Conservation (phyloP, 2,113 vertebrate species). For the Regulus satrapa region DNA sequence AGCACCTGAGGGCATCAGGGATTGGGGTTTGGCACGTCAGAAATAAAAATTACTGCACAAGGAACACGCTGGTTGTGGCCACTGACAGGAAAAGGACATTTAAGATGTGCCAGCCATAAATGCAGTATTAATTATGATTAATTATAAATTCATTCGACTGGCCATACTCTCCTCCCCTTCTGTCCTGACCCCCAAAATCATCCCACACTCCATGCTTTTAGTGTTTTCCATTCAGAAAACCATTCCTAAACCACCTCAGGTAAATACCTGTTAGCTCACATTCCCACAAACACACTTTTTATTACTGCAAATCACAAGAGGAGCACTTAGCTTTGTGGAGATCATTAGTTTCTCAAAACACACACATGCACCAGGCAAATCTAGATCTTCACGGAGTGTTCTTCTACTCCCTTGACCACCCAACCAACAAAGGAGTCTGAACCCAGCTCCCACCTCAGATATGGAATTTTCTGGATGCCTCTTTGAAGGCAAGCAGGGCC, state of each 20-base stretch:
- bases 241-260: neutral
- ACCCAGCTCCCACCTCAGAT: neutral
- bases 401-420: neutral
- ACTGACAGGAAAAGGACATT: neutral
- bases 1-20: neutral
- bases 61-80: neutral
- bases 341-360: neutral
- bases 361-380: neutral
- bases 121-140: neutral
- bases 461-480: neutral
- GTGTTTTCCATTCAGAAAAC: neutral
- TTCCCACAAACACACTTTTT: neutral
- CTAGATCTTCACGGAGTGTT: rapidly evolving
- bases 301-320: neutral
- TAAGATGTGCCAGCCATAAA: neutral
- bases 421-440: neutral
- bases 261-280: neutral
- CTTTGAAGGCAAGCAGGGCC: neutral
- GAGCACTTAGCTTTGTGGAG: neutral
- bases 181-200: neutral
- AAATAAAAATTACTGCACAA: neutral
- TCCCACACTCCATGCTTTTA: neutral
- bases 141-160: neutral
- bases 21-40: neutral
- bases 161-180: neutral